phyloP scores from a whole-genome alignment of 2,113 vertebrate species.

The Platichthys stellatus region DNA sequence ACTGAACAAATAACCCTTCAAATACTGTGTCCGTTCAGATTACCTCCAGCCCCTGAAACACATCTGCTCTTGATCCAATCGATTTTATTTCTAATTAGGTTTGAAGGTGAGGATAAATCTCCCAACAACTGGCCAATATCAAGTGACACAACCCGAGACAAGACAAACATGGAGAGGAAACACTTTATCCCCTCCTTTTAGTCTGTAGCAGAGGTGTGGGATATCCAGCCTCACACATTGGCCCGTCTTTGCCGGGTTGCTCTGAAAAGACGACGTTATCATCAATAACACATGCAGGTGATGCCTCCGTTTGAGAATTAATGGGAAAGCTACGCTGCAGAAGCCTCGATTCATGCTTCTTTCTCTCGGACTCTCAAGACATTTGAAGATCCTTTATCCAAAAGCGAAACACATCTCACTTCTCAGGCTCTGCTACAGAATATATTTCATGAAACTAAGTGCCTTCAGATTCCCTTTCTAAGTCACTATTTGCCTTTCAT shows the following conservation, averaged over 20 bases:
- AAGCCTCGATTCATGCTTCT: background rate
- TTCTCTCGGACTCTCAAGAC: constrained; percentile 14
- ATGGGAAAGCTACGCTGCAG: background rate
- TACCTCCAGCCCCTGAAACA: constrained; percentile 11
- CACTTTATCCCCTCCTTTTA: constrained; percentile 7
- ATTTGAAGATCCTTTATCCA: constrained; percentile 26
- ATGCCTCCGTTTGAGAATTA: constrained; percentile 23
- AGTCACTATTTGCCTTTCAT: constrained; percentile 55
- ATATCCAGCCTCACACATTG: constrained; percentile 11
- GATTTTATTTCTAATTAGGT: constrained; percentile 65
- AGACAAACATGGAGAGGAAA: constrained; percentile 13
- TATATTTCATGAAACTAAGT: constrained; percentile 8
- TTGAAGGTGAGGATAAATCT: constrained; percentile 59
- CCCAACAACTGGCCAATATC: constrained; percentile 41
- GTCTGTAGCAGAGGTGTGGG: background rate
- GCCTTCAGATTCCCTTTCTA: constrained; percentile 26
- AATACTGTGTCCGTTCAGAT: constrained; percentile 40
- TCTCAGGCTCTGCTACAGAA: constrained; percentile 11
- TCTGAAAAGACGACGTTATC: constrained; percentile 25
- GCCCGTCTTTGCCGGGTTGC: constrained; percentile 1
- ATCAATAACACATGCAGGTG: constrained; percentile 25
- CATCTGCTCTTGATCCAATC: constrained; percentile 61
- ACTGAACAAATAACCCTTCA: constrained; percentile 39
- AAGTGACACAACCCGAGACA: constrained; percentile 31
- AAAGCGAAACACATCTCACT: constrained; percentile 17